A percentile compares a stretch with the other conserved stretches of the same genome.
These are phyloP conservation scores for Rhyacichthys aspro DNA, from an alignment of 2,797 vertebrate genomes.

Conservation along the genomic window DNA sequence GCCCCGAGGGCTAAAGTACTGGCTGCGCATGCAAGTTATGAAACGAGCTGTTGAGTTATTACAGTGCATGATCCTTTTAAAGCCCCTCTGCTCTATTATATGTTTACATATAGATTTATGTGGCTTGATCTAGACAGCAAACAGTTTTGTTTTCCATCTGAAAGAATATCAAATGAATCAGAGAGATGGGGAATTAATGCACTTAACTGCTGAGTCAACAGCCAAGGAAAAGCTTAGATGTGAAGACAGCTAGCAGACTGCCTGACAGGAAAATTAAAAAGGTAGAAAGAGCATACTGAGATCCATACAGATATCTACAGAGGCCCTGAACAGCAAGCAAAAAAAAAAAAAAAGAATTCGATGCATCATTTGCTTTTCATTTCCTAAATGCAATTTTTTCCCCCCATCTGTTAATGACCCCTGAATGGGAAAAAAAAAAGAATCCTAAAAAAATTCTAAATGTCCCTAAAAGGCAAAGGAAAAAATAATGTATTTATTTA, in stretches of 20 bases:
- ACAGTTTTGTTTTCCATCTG: conserved; percentile 56
- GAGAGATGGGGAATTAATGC: conserved; percentile 64
- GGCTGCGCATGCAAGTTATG: conserved; percentile 34
- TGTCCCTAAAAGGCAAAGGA: too few species aligned
- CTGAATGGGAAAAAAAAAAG: too few species aligned
- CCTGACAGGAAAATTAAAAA: conserved; percentile 67
- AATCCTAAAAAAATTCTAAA: too few species aligned
- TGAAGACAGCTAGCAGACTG: conserved; percentile 54
- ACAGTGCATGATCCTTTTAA: conserved; percentile 43
- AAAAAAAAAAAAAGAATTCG: too few species aligned
- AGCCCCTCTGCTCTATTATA: conserved; percentile 50
- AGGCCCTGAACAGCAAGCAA: too few species aligned
- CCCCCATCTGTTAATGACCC: too few species aligned
- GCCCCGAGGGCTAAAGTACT: conserved; percentile 34
- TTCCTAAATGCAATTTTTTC: too few species aligned
- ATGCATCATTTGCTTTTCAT: too few species aligned
- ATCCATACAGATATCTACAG: too few species aligned
- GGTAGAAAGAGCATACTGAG: conserved; percentile 46
- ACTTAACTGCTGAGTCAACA: conserved; percentile 78
- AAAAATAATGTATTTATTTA: too few species aligned
- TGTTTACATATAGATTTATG: conserved; percentile 68
- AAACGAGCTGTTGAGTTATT: conserved; percentile 44
- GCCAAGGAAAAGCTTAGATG: conserved; percentile 60
- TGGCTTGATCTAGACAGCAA: conserved; percentile 52
- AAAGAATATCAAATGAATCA: conserved; percentile 57